Evolutionary conservation across 1,140 invertebrate genomes (phyloP).

Genomic region (Drosophila nigrodunni): DNA sequence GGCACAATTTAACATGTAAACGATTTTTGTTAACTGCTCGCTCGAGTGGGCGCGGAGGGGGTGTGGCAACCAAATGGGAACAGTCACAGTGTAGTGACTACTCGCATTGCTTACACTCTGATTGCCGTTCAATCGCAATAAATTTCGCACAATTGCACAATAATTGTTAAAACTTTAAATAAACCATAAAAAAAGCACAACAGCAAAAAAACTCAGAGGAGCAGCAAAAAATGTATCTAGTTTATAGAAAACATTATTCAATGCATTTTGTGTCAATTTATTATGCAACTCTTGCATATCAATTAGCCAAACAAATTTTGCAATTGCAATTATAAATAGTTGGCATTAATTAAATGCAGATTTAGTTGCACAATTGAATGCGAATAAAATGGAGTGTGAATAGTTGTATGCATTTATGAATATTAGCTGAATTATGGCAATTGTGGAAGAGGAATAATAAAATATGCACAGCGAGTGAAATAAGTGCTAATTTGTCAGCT

Average conservation of each 20-base stretch:
- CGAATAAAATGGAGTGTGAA: neutral
- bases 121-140: slow-evolving; percentile 83
- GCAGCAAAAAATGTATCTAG: neutral
- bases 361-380: slow-evolving; percentile 12
- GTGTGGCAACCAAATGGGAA: neutral
- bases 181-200: slow-evolving; percentile 68
- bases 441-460: neutral
- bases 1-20: slow-evolving; percentile 82
- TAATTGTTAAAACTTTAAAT: slow-evolving; percentile 82
- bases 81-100: neutral
- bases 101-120: slow-evolving; percentile 54
- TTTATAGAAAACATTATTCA: neutral
- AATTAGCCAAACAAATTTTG: slow-evolving; percentile 46
- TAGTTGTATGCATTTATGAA: neutral
- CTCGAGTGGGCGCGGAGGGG: neutral
- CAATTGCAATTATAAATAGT: slow-evolving; percentile 10
- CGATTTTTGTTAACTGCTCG: slow-evolving; percentile 76
- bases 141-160: slow-evolving; percentile 84
- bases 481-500: neutral
- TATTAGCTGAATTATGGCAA: slow-evolving; percentile 1
- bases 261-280: slow-evolving; percentile 11
- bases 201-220: slow-evolving; percentile 2
- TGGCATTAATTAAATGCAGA: slow-evolving; percentile 14
- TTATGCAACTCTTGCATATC: slow-evolving; percentile 52
- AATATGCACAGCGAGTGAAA: neutral